phyloP scores from a whole-genome alignment of 2,113 vertebrate genomes.

The Ammodramus savannarum region DNA sequence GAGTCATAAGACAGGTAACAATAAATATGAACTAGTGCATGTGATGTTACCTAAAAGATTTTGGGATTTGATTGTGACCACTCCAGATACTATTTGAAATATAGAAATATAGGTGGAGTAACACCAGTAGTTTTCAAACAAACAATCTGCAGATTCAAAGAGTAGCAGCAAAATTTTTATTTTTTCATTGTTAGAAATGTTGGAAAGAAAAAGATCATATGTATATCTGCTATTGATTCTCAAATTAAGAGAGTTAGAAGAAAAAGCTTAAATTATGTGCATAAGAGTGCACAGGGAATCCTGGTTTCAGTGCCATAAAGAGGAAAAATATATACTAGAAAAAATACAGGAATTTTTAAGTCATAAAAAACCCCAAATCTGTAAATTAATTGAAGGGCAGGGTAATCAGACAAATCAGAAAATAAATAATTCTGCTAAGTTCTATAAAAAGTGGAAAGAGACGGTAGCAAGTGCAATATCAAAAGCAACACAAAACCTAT shows the following conservation, averaged over 20 bases:
- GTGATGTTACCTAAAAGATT: background rate
- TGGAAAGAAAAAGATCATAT: background rate
- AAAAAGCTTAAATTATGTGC: background rate
- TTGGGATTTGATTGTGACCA: background rate
- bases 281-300: background rate
- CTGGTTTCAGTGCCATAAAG: background rate
- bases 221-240: background rate
- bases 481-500: background rate
- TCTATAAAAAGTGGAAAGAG: background rate
- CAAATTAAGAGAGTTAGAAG: background rate
- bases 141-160: background rate
- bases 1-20: background rate
- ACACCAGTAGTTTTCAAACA: background rate
- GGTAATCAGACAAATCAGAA: background rate
- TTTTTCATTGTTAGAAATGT: background rate
- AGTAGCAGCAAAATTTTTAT: background rate
- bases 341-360: background rate
- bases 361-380: fast-evolving
- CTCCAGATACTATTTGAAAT: background rate
- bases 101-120: background rate
- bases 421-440: background rate
- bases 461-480: background rate
- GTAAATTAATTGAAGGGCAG: background rate
- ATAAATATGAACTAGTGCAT: background rate
- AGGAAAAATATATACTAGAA: background rate